phyloP scores from a whole-genome alignment of 2,888 invertebrate species.

The Nomada lathburiana region DNA sequence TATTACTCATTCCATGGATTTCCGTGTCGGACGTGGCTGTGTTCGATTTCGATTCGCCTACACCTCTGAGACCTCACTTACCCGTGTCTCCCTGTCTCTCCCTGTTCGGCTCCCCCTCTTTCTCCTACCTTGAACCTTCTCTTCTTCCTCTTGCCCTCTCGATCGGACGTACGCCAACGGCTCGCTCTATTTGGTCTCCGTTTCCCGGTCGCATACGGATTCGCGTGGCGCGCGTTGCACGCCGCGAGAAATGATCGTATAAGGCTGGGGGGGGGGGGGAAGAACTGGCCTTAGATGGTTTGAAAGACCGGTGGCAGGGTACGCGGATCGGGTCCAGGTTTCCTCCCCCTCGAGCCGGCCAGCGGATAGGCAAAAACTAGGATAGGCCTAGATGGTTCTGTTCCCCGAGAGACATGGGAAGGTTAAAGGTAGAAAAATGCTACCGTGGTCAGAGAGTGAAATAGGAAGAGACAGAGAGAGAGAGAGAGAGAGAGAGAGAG shows the following conservation, averaged over 20 bases:
- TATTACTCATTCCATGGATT: conserved; percentile 23
- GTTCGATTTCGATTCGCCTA: neutral
- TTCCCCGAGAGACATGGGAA: conserved; percentile 50
- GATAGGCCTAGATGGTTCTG: conserved; percentile 80
- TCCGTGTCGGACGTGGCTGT: neutral
- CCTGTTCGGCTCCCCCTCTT: conserved; percentile 14
- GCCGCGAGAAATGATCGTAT: conserved; percentile 72
- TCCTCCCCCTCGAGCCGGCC: conserved; percentile 6
- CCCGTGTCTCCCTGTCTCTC: neutral
- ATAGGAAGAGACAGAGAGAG: neutral
- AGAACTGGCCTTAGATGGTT: conserved; percentile 79
- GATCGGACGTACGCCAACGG: conserved; percentile 1
- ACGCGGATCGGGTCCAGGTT: conserved; percentile 59
- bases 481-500: neutral
- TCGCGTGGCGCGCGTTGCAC: conserved; percentile 56
- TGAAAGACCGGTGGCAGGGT: conserved; percentile 69
- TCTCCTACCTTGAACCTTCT: conserved; percentile 35
- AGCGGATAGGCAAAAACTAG: conserved; percentile 79
- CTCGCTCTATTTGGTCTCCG: conserved; percentile 43
- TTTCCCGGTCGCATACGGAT: conserved; percentile 55
- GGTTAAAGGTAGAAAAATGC: conserved; percentile 30
- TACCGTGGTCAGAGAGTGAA: conserved; percentile 3
- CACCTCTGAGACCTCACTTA: neutral
- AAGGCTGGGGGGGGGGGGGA: conserved; percentile 73
- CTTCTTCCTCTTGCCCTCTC: conserved; percentile 46